These are phyloP conservation scores for Drosophila barbarae DNA, from an alignment of 2,888 invertebrate species.

Conservation along the genomic window DNA sequence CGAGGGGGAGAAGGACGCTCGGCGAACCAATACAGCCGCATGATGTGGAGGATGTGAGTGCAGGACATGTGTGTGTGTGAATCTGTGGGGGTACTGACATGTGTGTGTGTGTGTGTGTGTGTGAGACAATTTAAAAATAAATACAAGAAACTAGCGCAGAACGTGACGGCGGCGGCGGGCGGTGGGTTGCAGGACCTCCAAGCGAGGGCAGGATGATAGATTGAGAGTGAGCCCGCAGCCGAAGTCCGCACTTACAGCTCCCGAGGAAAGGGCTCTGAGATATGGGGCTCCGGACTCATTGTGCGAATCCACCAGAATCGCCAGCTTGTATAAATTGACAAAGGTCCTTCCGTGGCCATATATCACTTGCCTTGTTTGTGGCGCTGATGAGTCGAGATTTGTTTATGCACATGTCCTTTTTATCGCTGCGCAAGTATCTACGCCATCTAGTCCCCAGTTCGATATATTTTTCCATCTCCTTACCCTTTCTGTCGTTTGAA, in stretches of 20 bases:
- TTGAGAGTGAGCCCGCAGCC: constrained; percentile 50
- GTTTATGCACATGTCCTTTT: constrained; percentile 42
- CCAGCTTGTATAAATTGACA: constrained; percentile 47
- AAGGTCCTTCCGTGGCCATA: constrained; percentile 36
- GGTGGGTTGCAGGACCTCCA: constrained; percentile 24
- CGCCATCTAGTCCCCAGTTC: constrained; percentile 15
- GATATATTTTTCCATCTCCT: constrained; percentile 19
- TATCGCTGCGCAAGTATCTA: constrained; percentile 25
- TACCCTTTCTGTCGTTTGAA: constrained; percentile 18
- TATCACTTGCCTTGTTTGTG: constrained; percentile 42
- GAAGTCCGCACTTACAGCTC: constrained; percentile 45
- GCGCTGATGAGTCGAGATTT: constrained; percentile 43
- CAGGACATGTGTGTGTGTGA: constrained; percentile 13
- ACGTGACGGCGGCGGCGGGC: constrained; percentile 45
- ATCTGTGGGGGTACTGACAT: constrained; percentile 1
- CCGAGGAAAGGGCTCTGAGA: constrained; percentile 23
- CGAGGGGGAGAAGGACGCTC: constrained; percentile 51
- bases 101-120: constrained; percentile 44
- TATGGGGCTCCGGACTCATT: constrained; percentile 24
- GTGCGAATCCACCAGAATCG: constrained; percentile 34
- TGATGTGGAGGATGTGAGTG: constrained; percentile 52
- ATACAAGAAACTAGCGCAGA: constrained; percentile 72
- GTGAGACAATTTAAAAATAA: constrained; percentile 71
- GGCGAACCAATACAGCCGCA: constrained; percentile 50
- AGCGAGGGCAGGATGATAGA: constrained; percentile 70